Evolutionary conservation across 2,888 invertebrate genomes (phyloP).

Genomic region (Pandemis cinnamomeana): DNA sequence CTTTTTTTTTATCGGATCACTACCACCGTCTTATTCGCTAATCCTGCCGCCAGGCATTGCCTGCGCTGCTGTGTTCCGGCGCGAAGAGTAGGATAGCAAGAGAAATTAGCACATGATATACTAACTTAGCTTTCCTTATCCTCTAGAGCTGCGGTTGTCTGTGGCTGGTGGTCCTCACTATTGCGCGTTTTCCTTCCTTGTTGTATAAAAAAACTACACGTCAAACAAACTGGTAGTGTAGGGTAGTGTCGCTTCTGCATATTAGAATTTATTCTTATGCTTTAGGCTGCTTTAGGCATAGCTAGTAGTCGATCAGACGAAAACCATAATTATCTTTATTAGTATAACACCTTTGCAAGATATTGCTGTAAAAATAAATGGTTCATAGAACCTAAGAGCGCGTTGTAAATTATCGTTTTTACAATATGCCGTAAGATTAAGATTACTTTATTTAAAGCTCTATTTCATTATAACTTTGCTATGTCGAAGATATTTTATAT

Average conservation of each 20-base stretch:
- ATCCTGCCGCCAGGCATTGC: too few relatives aligned
- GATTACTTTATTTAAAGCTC: constrained; percentile 27
- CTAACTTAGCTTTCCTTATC: too few relatives aligned
- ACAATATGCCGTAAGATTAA: constrained; percentile 28
- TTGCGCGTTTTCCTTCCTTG: too few relatives aligned
- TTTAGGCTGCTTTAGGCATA: not conserved
- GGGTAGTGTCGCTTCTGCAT: not conserved
- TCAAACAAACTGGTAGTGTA: not conserved
- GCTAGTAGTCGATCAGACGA: not conserved
- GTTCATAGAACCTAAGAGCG: constrained; percentile 21
- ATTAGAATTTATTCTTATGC: not conserved
- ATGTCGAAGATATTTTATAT: not conserved
- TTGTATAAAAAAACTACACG: too few relatives aligned
- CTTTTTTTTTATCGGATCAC: too few relatives aligned
- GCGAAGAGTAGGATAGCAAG: too few relatives aligned
- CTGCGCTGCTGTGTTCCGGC: too few relatives aligned
- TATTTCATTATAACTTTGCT: not conserved
- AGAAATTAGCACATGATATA: too few relatives aligned
- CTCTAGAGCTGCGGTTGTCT: too few relatives aligned
- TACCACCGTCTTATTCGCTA: too few relatives aligned
- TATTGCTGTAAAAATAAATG: constrained; percentile 31
- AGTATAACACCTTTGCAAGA: constrained; percentile 33
- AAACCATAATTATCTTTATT: constrained; percentile 29
- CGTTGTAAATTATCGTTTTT: constrained; percentile 30
- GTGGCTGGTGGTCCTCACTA: too few relatives aligned